Evolutionary conservation across 2,797 vertebrate genomes (phyloP), one percentile per base, ranked within the genome.

Genomic region (Etheostoma perlongum): DNA sequence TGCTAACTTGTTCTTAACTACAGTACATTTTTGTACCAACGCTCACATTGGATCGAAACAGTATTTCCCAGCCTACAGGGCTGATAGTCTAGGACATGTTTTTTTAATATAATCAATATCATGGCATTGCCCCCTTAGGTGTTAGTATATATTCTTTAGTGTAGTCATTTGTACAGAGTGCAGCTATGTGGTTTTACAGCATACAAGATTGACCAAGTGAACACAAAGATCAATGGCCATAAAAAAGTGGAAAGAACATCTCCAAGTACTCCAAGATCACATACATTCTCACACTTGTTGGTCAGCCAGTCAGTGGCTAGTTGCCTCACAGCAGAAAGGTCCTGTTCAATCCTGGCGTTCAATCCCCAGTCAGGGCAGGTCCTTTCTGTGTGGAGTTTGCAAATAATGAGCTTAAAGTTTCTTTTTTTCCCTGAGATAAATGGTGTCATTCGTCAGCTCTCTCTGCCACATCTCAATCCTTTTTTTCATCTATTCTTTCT

Each of bases 251-350:
- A 40, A 73, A 40, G 51, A 82, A 44, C 59, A 77, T 82, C 75
- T 87, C 67, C 53, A 78, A 83, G 69, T 78, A 86, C 64, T 76
- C 23, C 23, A 14, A 53, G 61, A 87, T 82, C 75, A 81, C 64
- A 85, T 52, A 25, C 23, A 1, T 44, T 63, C 30, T 61, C 27
- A 4, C 48, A 71, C 59, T 21, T 44, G 36, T 69, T 44, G 36
- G 36, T 11, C 36, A 40, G 10, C 36, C 36, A 40, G 36, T 40
- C 36, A 11, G 36, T 40, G 36, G 36, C 36, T 40, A 40, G 36
- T 40, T 12, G 36, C 10, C 36, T 40, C 36, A 40, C 36, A 40
- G 36, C 36, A 40, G 10, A 10, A 10, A 40, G 36, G 9, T 40
- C 36, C 3, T 40, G 36, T 40, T 12, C 3, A 10, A 11, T 40